Base-by-base conservation (phyloP, 2,888 invertebrate genomes). In the Dendrolimus pini region DNA sequence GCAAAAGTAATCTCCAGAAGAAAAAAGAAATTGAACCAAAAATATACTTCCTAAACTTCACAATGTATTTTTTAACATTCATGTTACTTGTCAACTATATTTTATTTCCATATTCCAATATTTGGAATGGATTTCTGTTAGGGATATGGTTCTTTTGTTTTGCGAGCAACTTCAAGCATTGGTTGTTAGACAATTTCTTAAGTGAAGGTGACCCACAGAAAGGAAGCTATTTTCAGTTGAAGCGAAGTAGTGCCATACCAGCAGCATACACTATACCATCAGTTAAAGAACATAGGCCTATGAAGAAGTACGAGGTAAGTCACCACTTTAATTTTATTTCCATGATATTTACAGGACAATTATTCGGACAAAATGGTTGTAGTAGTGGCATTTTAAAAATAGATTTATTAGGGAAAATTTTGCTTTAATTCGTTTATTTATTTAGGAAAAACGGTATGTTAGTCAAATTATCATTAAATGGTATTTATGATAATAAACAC, bases 211-310 rank as follows among this genome's bases (percentile, higher is more conserved):
- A 87, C 14, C 73, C 78, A 9, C 69, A 67, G 52, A 78, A 68
- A 52, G 63, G 65, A 1, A 71, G 71, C 42, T 72, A 74, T 41
- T 71, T 84, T 14, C 81, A 79, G 58, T 57, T 83, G 56, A 84
- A 82, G 57, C 70, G 77, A 1, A 80, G 69, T 56, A 77, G 67
- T 61, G 60, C 69, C 7, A 60, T 70, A 56, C 81, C 83, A 0
- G 54, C 70, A 12, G 71, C 87, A 0, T 83, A 93, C 59, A 93
- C 93, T 63, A 92, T 94, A 72, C 93, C 93, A 1, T 92, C 93
- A 1, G 92, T 92, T 13, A 93, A 93, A 67, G 94, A 94, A 70
- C 92, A 93, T 68, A 91, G 81, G 63, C 93, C 93, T 3, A 65
- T 93, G 62, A 89, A 91, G 59, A 93, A 93, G 77, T 92, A 88